A percentile compares a stretch with the other conserved stretches of the same genome.
These are phyloP conservation scores for Elephas maximus DNA, from an alignment of 2,113 vertebrate species.

Conservation along the genomic window DNA sequence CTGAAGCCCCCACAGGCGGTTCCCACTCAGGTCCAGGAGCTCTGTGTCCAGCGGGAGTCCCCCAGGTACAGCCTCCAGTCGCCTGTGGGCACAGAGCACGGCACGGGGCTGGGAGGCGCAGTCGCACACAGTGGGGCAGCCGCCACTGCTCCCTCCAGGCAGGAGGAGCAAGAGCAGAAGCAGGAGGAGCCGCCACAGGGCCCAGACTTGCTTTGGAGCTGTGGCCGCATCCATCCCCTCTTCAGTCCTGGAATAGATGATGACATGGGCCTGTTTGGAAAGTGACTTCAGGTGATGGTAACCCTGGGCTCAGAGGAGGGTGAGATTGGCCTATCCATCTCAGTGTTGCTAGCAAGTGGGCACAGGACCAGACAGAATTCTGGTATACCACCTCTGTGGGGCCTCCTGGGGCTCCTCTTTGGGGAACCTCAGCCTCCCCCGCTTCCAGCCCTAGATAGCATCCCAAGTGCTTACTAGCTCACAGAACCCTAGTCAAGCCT, in stretches of 20 bases:
- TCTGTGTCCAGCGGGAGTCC: conserved; percentile 89
- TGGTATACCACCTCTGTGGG: background rate
- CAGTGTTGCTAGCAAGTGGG: background rate
- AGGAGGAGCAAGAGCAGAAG: conserved; percentile 77
- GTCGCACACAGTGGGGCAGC: conserved; percentile 90
- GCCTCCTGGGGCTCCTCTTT: background rate
- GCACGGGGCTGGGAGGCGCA: conserved; percentile 89
- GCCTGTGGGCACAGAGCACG: conserved; percentile 91
- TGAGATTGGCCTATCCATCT: background rate
- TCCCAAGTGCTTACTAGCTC: background rate
- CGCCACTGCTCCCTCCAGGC: background rate
- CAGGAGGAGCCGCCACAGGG: conserved; percentile 44
- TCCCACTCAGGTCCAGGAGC: conserved; percentile 92
- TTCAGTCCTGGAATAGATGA: conserved; percentile 72
- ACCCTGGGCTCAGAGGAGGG: background rate
- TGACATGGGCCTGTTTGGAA: conserved; percentile 42
- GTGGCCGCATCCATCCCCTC: conserved; percentile 65
- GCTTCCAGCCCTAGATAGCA: background rate
- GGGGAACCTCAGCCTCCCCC: background rate
- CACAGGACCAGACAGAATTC: background rate
- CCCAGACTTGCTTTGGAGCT: conserved; percentile 51
- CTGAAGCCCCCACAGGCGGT: conserved; percentile 91
- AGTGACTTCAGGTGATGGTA: conserved; percentile 29
- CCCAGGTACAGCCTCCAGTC: conserved; percentile 90
- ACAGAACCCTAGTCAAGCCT: background rate